Percentiles rank a stretch among this genome's conserved stretches.
Evolutionary conservation across 1,140 invertebrate species (phyloP).

Genomic region (honey bee (Apis mellifera)): Amel_HAv3.1 CM009937.2:12034501-12035000

Average conservation of each 20-base stretch:
- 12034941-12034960: slow-evolving; percentile 56
- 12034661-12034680: slow-evolving; percentile 4
- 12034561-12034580: background rate
- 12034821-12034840: slow-evolving; percentile 12
- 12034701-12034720: background rate
- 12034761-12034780: background rate
- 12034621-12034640: background rate
- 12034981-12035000: slow-evolving; percentile 78
- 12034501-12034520: background rate
- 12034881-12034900: slow-evolving; percentile 13
- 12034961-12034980: slow-evolving; percentile 79
- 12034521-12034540: background rate
- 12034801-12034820: slow-evolving; percentile 5
- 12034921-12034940: slow-evolving; percentile 55
- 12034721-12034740: slow-evolving; percentile 25
- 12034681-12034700: background rate
- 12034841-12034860: slow-evolving; percentile 24
- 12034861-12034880: slow-evolving; percentile 43
- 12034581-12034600: background rate
- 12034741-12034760: background rate
- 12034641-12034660: slow-evolving; percentile 11
- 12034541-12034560: background rate
- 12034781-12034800: slow-evolving; percentile 24
- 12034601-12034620: background rate
- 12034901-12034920: slow-evolving; percentile 20